Evolutionary conservation across 2,888 invertebrate species (phyloP).

Genomic region (Pteria penguin): DNA sequence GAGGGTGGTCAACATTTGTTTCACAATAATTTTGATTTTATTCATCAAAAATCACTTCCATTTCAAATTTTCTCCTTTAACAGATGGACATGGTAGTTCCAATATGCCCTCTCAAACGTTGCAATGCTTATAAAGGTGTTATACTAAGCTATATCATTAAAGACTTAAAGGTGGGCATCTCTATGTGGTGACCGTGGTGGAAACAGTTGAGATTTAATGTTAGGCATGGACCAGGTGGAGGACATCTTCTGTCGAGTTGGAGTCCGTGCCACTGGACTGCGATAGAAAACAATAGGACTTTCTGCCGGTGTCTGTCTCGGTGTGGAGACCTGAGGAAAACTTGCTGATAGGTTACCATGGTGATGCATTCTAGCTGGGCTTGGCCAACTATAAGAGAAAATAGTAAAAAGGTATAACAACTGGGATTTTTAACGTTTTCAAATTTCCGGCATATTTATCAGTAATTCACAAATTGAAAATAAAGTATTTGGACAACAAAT

Average conservation of each 20-base stretch:
- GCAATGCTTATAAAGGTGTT: too few relatives aligned
- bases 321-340: constrained; percentile 46
- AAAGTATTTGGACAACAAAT: not conserved
- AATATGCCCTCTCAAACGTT: too few relatives aligned
- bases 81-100: too few relatives aligned
- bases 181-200: constrained; percentile 16
- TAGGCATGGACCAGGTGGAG: constrained; percentile 40
- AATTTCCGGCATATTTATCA: not conserved
- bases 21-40: too few relatives aligned
- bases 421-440: not conserved
- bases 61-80: too few relatives aligned
- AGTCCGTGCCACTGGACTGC: constrained; percentile 47
- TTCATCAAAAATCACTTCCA: too few relatives aligned
- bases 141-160: too few relatives aligned
- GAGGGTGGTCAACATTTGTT: too few relatives aligned
- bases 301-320: constrained; percentile 42
- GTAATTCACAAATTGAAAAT: not conserved
- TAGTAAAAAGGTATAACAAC: not conserved
- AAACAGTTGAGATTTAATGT: constrained; percentile 40
- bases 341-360: constrained; percentile 40
- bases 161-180: not conserved
- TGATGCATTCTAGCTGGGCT: constrained; percentile 63
- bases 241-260: constrained; percentile 29
- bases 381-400: constrained; percentile 61
- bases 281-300: constrained; percentile 50